Conservation (phyloP, 2,113 vertebrate genomes). For the Pangasianodon gigas region DNA sequence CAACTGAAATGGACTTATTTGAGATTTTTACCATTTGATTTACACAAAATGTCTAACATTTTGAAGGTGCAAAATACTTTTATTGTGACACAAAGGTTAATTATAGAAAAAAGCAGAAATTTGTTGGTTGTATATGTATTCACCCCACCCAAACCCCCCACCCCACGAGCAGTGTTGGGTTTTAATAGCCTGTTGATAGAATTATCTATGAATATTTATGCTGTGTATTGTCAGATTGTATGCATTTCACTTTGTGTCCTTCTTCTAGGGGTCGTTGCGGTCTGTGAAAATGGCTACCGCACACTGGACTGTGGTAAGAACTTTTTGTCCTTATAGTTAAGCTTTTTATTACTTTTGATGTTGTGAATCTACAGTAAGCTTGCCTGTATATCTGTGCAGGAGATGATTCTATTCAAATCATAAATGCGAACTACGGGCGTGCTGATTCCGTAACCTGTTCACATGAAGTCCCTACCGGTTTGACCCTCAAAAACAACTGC, state of each 20-base stretch:
- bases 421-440: conserved; percentile 38
- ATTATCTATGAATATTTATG: neutral
- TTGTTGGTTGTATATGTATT: no score
- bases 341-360: neutral
- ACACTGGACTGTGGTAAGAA: conserved; percentile 38
- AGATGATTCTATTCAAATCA: neutral
- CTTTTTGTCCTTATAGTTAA: neutral
- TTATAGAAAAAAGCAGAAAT: no score
- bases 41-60: no score
- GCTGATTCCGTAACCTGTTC: conserved; percentile 21
- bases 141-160: no score
- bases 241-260: neutral
- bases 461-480: neutral
- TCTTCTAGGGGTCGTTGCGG: conserved; percentile 2
- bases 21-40: no score
- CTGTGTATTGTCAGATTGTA: neutral
- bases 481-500: conserved; percentile 10
- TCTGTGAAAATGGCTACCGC: conserved; percentile 5
- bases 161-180: no score
- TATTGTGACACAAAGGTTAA: no score
- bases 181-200: neutral
- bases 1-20: no score
- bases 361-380: neutral
- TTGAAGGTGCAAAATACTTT: no score
- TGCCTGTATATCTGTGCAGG: neutral